Conservation (phyloP, 2,797 vertebrate species). For the Telmatherina bonti region DNA sequence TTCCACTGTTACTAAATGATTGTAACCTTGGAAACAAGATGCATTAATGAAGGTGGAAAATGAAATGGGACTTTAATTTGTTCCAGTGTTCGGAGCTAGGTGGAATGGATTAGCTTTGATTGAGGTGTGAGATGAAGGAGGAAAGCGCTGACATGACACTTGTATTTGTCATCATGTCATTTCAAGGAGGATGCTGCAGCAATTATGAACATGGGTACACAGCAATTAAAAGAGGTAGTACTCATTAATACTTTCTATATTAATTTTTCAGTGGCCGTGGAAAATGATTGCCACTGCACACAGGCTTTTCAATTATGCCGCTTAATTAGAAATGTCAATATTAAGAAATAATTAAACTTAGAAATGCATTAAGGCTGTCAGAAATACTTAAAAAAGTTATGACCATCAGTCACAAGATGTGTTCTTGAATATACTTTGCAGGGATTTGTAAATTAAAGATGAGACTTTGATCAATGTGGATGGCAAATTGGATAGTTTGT, state of each 20-base stretch:
- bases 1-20: constrained; percentile 80
- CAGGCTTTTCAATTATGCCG: constrained; percentile 84
- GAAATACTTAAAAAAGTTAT: constrained; percentile 75
- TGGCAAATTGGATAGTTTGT: constrained; percentile 23
- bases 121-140: constrained; percentile 81
- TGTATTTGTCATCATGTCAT: constrained; percentile 86
- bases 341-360: constrained; percentile 86
- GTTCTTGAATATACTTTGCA: constrained; percentile 66
- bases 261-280: constrained; percentile 81
- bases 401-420: constrained; percentile 70
- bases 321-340: constrained; percentile 89
- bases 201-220: constrained; percentile 83
- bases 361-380: constrained; percentile 82
- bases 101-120: constrained; percentile 85
- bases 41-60: constrained; percentile 84
- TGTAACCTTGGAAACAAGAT: constrained; percentile 83
- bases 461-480: constrained; percentile 57
- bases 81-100: constrained; percentile 76
- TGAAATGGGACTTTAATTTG: constrained; percentile 85
- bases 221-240: constrained; percentile 84
- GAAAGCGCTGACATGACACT: constrained; percentile 84
- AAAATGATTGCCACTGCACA: constrained; percentile 81
- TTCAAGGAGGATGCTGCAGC: constrained; percentile 82
- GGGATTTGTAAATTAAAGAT: constrained; percentile 65
- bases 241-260: constrained; percentile 88